These are phyloP conservation scores for Ashinkailepas kermadecensis DNA, from an alignment of 2,888 invertebrate species.

Conservation along the genomic window DNA sequence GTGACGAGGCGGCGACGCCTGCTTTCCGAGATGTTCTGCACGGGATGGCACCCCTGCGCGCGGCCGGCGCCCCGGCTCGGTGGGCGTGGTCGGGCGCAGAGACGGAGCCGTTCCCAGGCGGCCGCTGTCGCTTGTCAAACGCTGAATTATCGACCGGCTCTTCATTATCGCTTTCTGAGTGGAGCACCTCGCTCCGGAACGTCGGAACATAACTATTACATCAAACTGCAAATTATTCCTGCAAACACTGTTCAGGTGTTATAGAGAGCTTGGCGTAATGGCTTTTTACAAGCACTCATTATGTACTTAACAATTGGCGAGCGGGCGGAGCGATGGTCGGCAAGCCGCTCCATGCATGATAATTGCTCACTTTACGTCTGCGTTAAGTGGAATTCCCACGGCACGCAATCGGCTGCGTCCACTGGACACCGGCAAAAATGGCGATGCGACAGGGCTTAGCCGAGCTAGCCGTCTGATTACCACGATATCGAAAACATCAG, in stretches of 20 bases:
- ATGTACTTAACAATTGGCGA: conserved; percentile 7
- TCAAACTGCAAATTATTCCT: conserved; percentile 5
- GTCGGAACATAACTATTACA: neutral
- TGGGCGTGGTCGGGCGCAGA: too few relatives aligned
- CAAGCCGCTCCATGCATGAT: neutral
- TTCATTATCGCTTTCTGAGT: neutral
- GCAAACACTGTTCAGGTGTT: conserved; percentile 6
- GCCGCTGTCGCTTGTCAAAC: neutral
- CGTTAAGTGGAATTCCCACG: conserved; percentile 18
- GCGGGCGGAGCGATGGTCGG: neutral
- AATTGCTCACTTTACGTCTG: conserved; percentile 15
- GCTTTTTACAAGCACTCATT: neutral
- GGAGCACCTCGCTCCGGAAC: neutral
- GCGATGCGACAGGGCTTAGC: neutral
- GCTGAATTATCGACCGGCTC: neutral
- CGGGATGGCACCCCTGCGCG: too few relatives aligned
- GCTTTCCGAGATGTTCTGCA: too few relatives aligned
- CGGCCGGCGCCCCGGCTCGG: too few relatives aligned
- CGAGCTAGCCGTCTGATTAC: neutral
- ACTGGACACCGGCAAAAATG: neutral
- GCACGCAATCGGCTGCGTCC: neutral
- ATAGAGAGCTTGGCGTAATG: neutral
- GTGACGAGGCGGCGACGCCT: too few relatives aligned
- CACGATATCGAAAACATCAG: neutral
- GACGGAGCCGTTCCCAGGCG: neutral